Base-by-base conservation (phyloP, 2,113 vertebrate species). In the Atrichornis clamosus region DNA sequence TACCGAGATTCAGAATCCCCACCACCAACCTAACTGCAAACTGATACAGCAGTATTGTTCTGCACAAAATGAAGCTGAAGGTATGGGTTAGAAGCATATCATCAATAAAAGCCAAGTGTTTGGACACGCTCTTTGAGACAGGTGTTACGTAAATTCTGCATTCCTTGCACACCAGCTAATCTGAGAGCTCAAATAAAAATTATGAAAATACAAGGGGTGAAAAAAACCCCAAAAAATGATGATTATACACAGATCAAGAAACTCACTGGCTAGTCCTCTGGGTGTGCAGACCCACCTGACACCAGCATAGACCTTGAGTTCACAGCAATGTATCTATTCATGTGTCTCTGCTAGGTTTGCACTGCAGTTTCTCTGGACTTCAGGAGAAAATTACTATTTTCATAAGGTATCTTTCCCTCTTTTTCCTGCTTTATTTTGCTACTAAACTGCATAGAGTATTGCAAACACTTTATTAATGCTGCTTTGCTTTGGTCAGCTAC, bases 271-370 rank as follows among this genome's bases (percentile, higher is more conserved):
- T 32, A 20, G 41, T 50, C 41, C 20, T 44, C 15, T 3, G 1
- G 28, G 18, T 7, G 23, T 33, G 49, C 68, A 59, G 35, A 60
- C 6, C 8, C 20, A 16, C 7, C 11, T 0, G 3, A 18, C 21
- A 44, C 7, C 21, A 64, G 58, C 64, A 52, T 4, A 42, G 30
- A 47, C 62, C 52, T 52, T 4, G 5, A 52, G 37, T 2, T 26
- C 21, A 68, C 67, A 67, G 63, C 21, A 11, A 4, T 0, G 6
- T 4, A 3, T 22, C 26, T 12, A 2, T 28, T 32, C 8, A 5
- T 0, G 23, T 32, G 30, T 17, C 56, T 65, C 27, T 19, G 33
- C 23, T 8, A 24, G 15, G 46, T 15, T 15, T 55, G 28, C 44
- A 15, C 22, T 9, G 20, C 11, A 72, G 42, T 24, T 39, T 75